Evolutionary conservation across 2,113 vertebrate species (phyloP).

Genomic region (Otis tarda): DNA sequence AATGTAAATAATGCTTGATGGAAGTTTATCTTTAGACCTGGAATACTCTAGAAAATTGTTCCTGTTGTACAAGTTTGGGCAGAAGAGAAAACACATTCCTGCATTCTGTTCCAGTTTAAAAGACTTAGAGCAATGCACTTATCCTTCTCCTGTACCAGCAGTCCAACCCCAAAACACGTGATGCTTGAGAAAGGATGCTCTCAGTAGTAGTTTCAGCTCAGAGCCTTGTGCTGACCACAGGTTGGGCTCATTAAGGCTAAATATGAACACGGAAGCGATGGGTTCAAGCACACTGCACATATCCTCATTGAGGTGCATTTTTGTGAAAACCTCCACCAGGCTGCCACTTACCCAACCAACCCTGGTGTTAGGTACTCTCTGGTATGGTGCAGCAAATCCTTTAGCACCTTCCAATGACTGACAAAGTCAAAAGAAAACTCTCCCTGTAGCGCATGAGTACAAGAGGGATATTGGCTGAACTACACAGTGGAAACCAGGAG

Average conservation of each 20-base stretch:
- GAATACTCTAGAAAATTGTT: neutral
- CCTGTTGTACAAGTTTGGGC: neutral
- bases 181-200: neutral
- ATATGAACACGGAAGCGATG: neutral
- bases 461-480: neutral
- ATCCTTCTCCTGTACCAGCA: neutral
- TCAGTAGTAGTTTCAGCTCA: neutral
- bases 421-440: neutral
- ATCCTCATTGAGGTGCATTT: neutral
- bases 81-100: neutral
- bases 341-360: neutral
- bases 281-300: neutral
- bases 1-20: neutral
- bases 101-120: neutral
- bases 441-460: neutral
- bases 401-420: neutral
- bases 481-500: neutral
- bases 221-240: neutral
- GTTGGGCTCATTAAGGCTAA: neutral
- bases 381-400: neutral
- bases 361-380: fast-evolving
- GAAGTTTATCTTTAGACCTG: neutral
- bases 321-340: neutral
- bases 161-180: neutral
- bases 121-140: neutral